Evolutionary conservation across 2,888 invertebrate genomes (phyloP), one percentile per base, ranked within the genome.

Genomic region (Lottia gigantea): DNA sequence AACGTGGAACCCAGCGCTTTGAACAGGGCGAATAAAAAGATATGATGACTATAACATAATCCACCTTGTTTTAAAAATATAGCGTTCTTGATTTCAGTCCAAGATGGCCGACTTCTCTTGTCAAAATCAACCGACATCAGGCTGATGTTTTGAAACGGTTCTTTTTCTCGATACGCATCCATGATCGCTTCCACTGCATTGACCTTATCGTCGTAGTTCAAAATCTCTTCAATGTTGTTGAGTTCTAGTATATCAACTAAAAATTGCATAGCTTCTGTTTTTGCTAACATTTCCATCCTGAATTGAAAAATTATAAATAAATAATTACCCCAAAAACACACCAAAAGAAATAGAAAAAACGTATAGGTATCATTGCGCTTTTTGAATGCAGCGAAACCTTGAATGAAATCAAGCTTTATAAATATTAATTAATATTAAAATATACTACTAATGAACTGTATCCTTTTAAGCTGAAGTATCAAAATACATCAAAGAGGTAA

Each of bases 1-100:
- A 2, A 66, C 73, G 1, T 70, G 62, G 55, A 70, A 74, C 72
- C 76, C 1, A 78, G 45, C 31, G 68, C 74, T 25, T 72, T 66
- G 11, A 79, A 67, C 14, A 79, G 63, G 19, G 46, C 67, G 66
- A 70, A 77, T n/a, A 73, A 46, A n/a, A 76, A 73, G 11, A 73
- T 64, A 64, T 78, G 76, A 16, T 74, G 55, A 46, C 71, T 74
- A 46, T 73, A 76, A 62, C 79, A 79, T n/a, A 79, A 46, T 2
- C 79, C 79, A 6, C 78, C 79, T 15, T 66, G 23, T 19, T 71
- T 72, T 7, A 66, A 46, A 23, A 74, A 61, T 2, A 77, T 64
- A 12, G 72, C 71, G 6, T 55, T 65, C 55, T 76, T 76, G 45
- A 79, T 76, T n/a, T 70, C 71, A 0, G 70, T 63, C 55, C 64